A percentile compares a stretch with the other conserved stretches of the same genome.
phyloP scores from a whole-genome alignment of 2,888 invertebrate species.

The Branchipolynoe longqiensis region DNA sequence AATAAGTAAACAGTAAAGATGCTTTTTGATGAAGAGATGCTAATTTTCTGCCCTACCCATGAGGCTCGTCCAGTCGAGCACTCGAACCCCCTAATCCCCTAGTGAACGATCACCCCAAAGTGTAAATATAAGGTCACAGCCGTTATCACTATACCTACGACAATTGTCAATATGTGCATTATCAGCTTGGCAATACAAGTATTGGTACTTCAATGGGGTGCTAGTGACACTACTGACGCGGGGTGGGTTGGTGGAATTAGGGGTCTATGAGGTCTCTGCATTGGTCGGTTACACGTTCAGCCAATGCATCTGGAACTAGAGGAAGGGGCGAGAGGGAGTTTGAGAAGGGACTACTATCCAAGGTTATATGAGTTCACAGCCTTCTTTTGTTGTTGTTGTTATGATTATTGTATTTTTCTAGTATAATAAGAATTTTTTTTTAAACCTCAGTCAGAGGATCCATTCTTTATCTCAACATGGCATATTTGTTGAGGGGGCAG shows the following conservation, averaged over 20 bases:
- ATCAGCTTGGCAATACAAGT: constrained; percentile 41
- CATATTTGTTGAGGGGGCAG: too few species aligned
- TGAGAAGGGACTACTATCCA: not conserved
- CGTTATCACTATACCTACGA: constrained; percentile 12
- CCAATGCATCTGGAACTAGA: not conserved
- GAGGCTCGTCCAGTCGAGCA: not conserved
- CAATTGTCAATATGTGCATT: constrained; percentile 6
- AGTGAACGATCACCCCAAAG: not conserved
- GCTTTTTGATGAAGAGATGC: not conserved
- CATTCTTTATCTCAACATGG: not conserved
- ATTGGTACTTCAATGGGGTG: not conserved
- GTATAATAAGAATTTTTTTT: not conserved
- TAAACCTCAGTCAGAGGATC: too few species aligned
- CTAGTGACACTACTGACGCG: too few species aligned
- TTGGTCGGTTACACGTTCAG: not conserved
- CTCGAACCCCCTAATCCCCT: not conserved
- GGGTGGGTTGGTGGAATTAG: not conserved
- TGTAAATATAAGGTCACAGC: constrained; percentile 46
- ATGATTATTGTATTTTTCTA: not conserved
- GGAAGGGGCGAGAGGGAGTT: not conserved
- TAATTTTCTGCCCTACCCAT: not conserved
- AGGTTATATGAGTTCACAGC: constrained; percentile 1
- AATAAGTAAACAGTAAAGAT: not conserved
- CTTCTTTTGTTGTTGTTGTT: not conserved
- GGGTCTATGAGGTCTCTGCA: not conserved